Base-by-base conservation (phyloP, 1,140 invertebrate genomes). In the Oryzaephilus surinamensis region DNA sequence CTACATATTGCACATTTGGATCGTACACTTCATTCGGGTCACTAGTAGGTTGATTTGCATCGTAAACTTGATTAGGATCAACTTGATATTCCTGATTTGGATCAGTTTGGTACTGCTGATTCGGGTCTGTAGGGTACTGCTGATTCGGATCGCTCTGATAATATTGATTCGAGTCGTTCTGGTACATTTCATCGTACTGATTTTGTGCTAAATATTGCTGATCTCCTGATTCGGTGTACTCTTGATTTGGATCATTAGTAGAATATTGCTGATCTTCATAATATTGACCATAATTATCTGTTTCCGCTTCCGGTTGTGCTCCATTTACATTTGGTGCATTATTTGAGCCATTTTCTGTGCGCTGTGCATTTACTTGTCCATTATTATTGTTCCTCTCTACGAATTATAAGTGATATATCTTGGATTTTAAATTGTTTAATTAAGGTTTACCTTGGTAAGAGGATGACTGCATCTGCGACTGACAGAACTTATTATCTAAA, bases 401-500 rank as follows among this genome's bases (percentile, higher is more conserved):
- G 11, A 32, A 21, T 32, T 18, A 18, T 15, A 6, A 19, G 19
- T 20, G 11, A 34, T 17, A 10, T 21, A 13, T 11, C n/a, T 6
- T 32, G 7, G 31, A 32, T 17, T 7, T 21, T 18, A 18, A 32
- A 16, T 12, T 32, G 17, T 14, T 18, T 10, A 24, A 7, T 24
- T 24, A 4, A 11, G 4, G 23, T n/a, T n/a, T 58, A 57, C 52
- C 50, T 57, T 53, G 42, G 38, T 32, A 27, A 39, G 47, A 43
- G 29, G 51, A 40, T 18, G 46, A 36, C 28, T 41, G 27, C 21
- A 41, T 49, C 29, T 52, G 45, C 45, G 55, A 49, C 48, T 50
- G 51, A 48, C 28, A 55, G 40, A 70, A 65, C 43, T 61, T 65
- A 62, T 59, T 68, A 37, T 58, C 65, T 51, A 71, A 63, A 57